Conservation (phyloP, 2,797 vertebrate genomes). For the Oreochromis mossambicus region DNA sequence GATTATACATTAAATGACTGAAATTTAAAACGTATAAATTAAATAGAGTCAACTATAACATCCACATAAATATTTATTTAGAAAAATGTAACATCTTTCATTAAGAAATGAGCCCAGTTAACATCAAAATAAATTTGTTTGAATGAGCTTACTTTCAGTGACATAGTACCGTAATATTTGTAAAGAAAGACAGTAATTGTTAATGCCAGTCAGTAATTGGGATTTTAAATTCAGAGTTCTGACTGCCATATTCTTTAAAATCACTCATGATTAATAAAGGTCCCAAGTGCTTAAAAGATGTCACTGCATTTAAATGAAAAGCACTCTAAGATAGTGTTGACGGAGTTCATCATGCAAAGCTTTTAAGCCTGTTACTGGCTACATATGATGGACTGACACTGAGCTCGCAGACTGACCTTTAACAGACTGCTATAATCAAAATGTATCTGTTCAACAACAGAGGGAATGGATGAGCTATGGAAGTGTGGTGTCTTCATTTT, state of each 20-base stretch:
- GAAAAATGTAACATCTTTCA: neutral
- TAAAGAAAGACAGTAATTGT: neutral
- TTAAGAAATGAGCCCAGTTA: neutral
- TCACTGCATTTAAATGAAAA: constrained; percentile 10
- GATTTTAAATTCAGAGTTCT: neutral
- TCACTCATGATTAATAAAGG: constrained; percentile 4
- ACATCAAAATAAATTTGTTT: neutral
- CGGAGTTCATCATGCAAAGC: constrained; percentile 10
- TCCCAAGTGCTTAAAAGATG: neutral
- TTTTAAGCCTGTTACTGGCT: constrained; percentile 34
- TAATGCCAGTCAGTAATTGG: neutral
- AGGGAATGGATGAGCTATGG: neutral
- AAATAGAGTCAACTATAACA: neutral
- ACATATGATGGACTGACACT: constrained; percentile 13
- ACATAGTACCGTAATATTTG: neutral
- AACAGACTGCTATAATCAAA: constrained; percentile 3
- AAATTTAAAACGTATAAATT: neutral
- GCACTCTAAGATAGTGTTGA: constrained; percentile 14
- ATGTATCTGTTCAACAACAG: neutral
- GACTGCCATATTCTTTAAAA: neutral
- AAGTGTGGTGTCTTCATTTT: neutral
- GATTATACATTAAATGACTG: neutral
- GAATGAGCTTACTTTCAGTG: neutral
- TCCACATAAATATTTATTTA: neutral
- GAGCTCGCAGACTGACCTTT: constrained; percentile 27